A percentile compares a stretch with the other conserved stretches of the same genome.
Conservation (phyloP, 2,797 vertebrate genomes). For the Chaetodon trifasciatus region DNA sequence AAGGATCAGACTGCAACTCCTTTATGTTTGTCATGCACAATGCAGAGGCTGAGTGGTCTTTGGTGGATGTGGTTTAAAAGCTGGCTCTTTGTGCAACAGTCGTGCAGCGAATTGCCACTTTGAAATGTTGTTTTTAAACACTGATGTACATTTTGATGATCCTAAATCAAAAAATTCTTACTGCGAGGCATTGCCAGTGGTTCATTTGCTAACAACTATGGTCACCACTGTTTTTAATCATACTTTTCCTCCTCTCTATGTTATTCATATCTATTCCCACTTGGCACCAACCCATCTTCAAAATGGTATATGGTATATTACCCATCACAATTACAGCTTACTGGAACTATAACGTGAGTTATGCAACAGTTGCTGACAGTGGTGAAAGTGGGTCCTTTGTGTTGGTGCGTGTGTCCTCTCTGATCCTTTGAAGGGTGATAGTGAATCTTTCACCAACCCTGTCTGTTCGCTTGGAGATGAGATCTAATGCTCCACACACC, state of each 20-base stretch:
- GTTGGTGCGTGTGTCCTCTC: slow-evolving; percentile 50
- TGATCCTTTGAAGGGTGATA: slow-evolving; percentile 61
- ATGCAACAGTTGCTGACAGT: slow-evolving; percentile 11
- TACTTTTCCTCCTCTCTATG: not conserved
- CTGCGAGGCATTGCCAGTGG: not conserved
- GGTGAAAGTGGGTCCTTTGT: slow-evolving; percentile 46
- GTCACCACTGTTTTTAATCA: not conserved
- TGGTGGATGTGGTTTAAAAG: slow-evolving; percentile 17
- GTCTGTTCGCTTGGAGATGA: slow-evolving; percentile 33
- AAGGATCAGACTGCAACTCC: slow-evolving; percentile 16
- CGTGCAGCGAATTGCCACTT: slow-evolving; percentile 24
- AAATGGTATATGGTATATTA: slow-evolving; percentile 14
- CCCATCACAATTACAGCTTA: slow-evolving; percentile 22
- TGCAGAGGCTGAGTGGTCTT: not conserved
- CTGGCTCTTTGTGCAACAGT: slow-evolving; percentile 16
- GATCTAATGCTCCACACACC: slow-evolving; percentile 55
- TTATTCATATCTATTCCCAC: not conserved
- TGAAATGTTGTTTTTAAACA: slow-evolving; percentile 29
- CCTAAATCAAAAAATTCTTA: too few species aligned
- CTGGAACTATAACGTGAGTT: slow-evolving; percentile 17
- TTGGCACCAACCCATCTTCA: slow-evolving; percentile 1
- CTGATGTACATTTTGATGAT: slow-evolving; percentile 2
- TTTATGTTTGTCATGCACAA: slow-evolving; percentile 7
- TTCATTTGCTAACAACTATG: slow-evolving; percentile 1
- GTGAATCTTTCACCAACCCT: slow-evolving; percentile 57